Evolutionary conservation across 2,797 vertebrate genomes (phyloP).

Genomic region (Rhinella marina): DNA sequence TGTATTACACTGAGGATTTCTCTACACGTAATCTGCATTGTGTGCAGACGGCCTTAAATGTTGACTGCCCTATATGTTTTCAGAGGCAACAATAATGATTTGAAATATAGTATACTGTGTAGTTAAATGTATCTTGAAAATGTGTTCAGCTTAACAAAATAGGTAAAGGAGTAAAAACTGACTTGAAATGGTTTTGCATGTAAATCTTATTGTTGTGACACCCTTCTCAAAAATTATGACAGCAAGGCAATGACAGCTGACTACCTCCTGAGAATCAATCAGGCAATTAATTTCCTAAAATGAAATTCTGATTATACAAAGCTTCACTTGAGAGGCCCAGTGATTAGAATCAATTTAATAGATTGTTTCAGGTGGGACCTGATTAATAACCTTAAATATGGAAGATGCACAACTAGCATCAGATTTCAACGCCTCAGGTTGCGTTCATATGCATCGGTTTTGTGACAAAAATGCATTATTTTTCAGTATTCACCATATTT

Average conservation of each 20-base stretch:
- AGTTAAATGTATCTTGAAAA: no score
- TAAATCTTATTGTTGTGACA: slow-evolving; percentile 78
- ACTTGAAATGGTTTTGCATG: slow-evolving; percentile 17
- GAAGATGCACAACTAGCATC: slow-evolving; percentile 69
- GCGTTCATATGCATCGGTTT: not conserved
- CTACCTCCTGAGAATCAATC: slow-evolving; percentile 84
- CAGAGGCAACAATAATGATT: no score
- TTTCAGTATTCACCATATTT: no score
- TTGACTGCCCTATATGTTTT: no score
- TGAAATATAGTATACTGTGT: no score
- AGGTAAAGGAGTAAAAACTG: not conserved
- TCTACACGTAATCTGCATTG: no score
- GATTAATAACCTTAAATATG: slow-evolving; percentile 72
- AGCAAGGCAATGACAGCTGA: slow-evolving; percentile 80
- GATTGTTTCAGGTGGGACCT: slow-evolving; percentile 87
- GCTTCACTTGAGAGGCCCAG: slow-evolving; percentile 87
- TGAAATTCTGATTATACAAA: slow-evolving; percentile 96
- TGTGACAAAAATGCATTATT: no score
- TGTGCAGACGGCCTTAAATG: no score
- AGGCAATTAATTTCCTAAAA: slow-evolving; percentile 94
- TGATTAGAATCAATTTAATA: slow-evolving; percentile 99
- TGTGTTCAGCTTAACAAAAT: not conserved
- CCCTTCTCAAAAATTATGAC: slow-evolving; percentile 82
- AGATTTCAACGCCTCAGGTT: not conserved
- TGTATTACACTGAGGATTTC: no score